Evolutionary conservation across 2,888 invertebrate genomes (phyloP).

Genomic region (Atrina japonica): DNA sequence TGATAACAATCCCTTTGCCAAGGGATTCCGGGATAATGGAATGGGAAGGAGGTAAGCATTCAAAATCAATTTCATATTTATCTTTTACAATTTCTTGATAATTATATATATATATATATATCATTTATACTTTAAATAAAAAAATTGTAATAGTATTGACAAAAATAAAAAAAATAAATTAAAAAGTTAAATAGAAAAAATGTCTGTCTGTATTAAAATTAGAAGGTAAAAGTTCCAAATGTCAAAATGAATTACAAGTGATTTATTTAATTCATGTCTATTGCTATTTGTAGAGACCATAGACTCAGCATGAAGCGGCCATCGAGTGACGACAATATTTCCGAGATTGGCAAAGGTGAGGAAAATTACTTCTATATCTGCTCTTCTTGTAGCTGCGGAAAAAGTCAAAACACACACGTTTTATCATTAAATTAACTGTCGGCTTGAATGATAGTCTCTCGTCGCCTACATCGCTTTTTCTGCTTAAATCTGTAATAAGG

Average conservation of each 20-base stretch:
- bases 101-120: not conserved
- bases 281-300: conserved; percentile 68
- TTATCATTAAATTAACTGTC: conserved; percentile 40
- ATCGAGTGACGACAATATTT: conserved; percentile 53
- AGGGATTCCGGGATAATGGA: conserved; percentile 85
- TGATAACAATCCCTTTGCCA: conserved; percentile 82
- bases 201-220: too few relatives aligned
- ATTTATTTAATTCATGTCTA: too few relatives aligned
- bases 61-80: too few relatives aligned
- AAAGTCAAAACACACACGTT: conserved; percentile 28
- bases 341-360: conserved; percentile 68
- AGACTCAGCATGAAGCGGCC: conserved; percentile 70
- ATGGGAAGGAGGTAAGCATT: conserved; percentile 76
- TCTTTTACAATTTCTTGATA: too few relatives aligned
- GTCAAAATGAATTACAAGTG: too few relatives aligned
- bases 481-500: conserved; percentile 36
- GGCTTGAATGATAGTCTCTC: conserved; percentile 45
- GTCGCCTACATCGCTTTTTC: conserved; percentile 34
- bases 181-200: not conserved
- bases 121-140: not conserved
- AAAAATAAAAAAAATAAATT: not conserved
- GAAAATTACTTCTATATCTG: conserved; percentile 6
- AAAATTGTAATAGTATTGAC: not conserved
- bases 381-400: not conserved
- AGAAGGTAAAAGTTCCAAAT: too few relatives aligned